Evolutionary conservation across 2,888 invertebrate genomes (phyloP).

Genomic region (Drosophila aldrichi): DNA sequence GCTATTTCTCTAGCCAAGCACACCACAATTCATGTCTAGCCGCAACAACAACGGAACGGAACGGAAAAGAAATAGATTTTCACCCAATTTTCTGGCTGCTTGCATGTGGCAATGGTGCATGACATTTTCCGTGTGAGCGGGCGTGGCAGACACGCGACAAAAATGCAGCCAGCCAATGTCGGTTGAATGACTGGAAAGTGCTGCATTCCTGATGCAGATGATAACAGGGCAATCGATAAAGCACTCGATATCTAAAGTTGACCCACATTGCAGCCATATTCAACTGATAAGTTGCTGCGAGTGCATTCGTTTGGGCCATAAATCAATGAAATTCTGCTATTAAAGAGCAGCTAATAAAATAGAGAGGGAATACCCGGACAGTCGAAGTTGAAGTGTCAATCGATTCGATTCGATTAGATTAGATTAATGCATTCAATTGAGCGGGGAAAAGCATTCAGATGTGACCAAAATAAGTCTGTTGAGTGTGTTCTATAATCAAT

Average conservation of each 20-base stretch:
- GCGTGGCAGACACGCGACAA: conserved; percentile 59
- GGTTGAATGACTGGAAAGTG: conserved; percentile 32
- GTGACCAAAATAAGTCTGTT: not conserved
- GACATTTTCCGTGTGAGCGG: conserved; percentile 54
- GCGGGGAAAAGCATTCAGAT: not conserved
- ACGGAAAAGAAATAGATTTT: conserved; percentile 64
- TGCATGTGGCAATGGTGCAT: conserved; percentile 62
- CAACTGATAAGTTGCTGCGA: conserved; percentile 26
- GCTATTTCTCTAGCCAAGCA: conserved; percentile 62
- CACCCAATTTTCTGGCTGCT: conserved; percentile 79
- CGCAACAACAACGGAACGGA: conserved; percentile 21
- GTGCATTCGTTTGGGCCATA: conserved; percentile 48
- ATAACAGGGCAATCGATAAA: conserved; percentile 53
- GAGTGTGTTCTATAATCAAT: not conserved
- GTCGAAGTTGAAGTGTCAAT: not conserved
- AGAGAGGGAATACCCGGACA: conserved; percentile 2
- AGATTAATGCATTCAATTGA: not conserved
- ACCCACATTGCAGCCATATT: conserved; percentile 21
- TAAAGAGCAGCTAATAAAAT: not conserved
- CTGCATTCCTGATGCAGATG: conserved; percentile 45
- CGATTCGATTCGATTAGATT: conserved; percentile 64
- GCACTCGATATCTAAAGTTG: conserved; percentile 19
- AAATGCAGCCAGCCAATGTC: conserved; percentile 21
- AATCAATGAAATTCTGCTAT: conserved; percentile 24
- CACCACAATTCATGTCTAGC: conserved; percentile 62